Evolutionary conservation across 2,888 invertebrate genomes (phyloP), one percentile per base, ranked within the genome.

Genomic region (Hipparchia semele): DNA sequence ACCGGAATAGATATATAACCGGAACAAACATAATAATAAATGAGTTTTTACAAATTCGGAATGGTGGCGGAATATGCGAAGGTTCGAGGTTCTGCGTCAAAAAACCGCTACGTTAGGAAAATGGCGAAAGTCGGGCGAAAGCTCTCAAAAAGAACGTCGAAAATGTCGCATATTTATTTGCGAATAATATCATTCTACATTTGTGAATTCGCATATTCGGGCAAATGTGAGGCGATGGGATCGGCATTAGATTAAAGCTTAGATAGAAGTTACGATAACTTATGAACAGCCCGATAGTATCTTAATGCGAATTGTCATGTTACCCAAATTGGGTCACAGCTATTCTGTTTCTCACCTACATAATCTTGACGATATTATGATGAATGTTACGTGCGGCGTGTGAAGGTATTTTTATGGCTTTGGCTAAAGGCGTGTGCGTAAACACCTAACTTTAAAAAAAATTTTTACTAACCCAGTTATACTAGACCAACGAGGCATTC

Each of bases 371-470:
- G 67, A 69, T 73, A 1, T 23, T 23, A 67, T 33, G 71, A 67
- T 13, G 71, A 64, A 56, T 69, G 64, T 66, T 67, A 70, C 68
- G 64, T 66, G 49, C 71, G 58, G 69, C 70, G 76, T 76, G 74
- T 76, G 77, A 70, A 73, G 77, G 69, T 74, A 75, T 77, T 76
- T 75, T 74, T 78, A 74, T 72, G 70, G 69, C 60, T 45, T 72
- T 12, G 53, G 69, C 70, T 68, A 76, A 73, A 66, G 69, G 68
- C 54, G n/a, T 53, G 62, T 33, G 49, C 67, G 68, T 39, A 39
- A 39, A 39, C 39, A 39, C 39, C 39, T 39, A 39, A 2, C 39
- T 54, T 54, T 54, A 12, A 12, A 12, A 12, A 1, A 54, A 54
- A 54, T 54, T 54, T 9, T 54, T 39, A 39, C 5, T 39, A 39